phyloP scores from a whole-genome alignment of 2,797 vertebrate species.

The Notamacropus eugenii region DNA sequence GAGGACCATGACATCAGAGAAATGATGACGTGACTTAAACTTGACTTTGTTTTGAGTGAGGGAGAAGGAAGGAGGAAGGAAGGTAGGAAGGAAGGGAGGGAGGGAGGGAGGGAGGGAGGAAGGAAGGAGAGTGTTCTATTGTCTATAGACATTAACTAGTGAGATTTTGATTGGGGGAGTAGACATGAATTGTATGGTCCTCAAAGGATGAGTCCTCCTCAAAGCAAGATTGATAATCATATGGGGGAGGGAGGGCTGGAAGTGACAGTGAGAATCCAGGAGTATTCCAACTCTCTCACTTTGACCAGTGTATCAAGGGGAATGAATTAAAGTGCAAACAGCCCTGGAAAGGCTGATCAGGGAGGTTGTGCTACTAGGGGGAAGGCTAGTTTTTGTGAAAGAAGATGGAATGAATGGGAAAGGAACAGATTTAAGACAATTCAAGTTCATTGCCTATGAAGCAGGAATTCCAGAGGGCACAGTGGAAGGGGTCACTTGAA shows the following conservation, averaged over 20 bases:
- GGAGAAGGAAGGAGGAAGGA: not conserved
- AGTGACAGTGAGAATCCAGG: not conserved
- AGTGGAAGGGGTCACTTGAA: no score
- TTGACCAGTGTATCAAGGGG: not conserved
- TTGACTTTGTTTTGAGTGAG: no score
- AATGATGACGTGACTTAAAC: no score
- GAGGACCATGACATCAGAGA: no score
- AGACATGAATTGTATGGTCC: not conserved
- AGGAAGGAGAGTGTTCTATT: not conserved
- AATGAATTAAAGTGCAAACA: not conserved
- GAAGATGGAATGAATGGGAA: not conserved
- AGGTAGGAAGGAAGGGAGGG: not conserved
- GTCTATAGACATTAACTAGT: not conserved
- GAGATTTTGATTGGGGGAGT: not conserved
- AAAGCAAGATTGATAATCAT: not conserved
- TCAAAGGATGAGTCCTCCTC: not conserved
- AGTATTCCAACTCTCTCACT: not conserved
- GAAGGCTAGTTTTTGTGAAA: not conserved
- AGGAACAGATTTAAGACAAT: not conserved
- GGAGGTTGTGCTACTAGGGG: not conserved
- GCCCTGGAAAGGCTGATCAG: not conserved
- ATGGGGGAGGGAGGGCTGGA: not conserved
- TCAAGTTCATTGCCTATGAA: no score
- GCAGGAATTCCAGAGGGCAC: no score
- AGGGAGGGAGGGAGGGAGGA: not conserved